Evolutionary conservation across 1,140 invertebrate genomes (phyloP).

Genomic region (Calephelis virginiensis): DNA sequence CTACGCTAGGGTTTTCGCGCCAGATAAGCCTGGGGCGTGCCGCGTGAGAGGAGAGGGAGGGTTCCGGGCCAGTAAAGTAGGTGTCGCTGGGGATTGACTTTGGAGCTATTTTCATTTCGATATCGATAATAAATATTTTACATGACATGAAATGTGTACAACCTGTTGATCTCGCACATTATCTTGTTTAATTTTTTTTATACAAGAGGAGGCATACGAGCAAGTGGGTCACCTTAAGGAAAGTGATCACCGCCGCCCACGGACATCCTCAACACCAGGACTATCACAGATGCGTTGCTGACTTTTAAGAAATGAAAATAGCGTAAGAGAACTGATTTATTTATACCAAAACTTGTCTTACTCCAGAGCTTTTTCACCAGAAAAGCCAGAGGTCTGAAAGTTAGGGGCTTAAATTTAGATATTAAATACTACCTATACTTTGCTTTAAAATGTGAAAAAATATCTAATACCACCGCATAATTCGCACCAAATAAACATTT

Average conservation of each 20-base stretch:
- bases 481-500: too few species aligned
- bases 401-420: background rate
- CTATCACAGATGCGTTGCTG: too few species aligned
- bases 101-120: background rate
- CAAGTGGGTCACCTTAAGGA: too few species aligned
- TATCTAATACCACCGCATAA: too few species aligned
- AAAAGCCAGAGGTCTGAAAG: background rate
- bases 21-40: constrained; percentile 44
- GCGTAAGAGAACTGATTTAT: background rate
- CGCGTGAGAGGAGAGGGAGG: constrained; percentile 36
- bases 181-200: too few species aligned
- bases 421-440: background rate
- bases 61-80: constrained; percentile 53
- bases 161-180: too few species aligned
- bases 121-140: background rate
- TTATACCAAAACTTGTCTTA: background rate
- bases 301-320: too few species aligned
- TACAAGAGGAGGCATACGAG: too few species aligned
- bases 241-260: too few species aligned
- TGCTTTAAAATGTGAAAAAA: background rate
- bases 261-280: too few species aligned
- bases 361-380: too few species aligned
- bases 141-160: too few species aligned
- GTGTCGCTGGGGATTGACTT: constrained; percentile 40
- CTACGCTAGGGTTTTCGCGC: constrained; percentile 43